These are phyloP conservation scores for Myrmecophaga tridactyla DNA, from an alignment of 2,113 vertebrate genomes.

Conservation along the genomic window DNA sequence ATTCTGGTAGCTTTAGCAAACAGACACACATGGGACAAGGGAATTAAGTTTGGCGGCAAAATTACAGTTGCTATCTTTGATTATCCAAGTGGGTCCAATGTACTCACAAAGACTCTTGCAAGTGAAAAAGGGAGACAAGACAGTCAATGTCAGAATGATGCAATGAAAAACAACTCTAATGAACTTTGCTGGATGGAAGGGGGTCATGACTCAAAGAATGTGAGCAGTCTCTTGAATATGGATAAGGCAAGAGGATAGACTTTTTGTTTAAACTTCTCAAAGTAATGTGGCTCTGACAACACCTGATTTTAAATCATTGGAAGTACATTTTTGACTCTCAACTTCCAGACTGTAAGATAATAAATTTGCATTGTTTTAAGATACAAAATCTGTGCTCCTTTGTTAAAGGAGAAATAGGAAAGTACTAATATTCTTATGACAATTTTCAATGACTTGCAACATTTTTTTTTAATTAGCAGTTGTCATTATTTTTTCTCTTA, in stretches of 20 bases:
- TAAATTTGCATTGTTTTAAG: too few species aligned
- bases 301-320: neutral
- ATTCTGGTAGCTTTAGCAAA: too few species aligned
- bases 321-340: neutral
- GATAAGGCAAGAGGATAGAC: neutral
- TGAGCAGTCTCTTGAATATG: neutral
- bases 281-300: neutral
- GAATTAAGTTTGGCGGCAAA: neutral
- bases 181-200: neutral
- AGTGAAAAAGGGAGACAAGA: neutral
- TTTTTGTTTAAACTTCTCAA: neutral
- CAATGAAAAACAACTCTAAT: neutral
- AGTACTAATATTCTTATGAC: neutral
- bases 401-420: neutral
- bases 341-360: too few species aligned
- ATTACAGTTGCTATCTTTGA: neutral
- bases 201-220: rapidly evolving
- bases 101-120: neutral
- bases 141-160: neutral
- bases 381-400: neutral
- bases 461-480: too few species aligned
- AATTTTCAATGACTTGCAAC: neutral
- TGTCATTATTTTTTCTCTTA: neutral
- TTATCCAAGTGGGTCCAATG: neutral
- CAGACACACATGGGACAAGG: neutral